These are phyloP conservation scores for Trachelus iudaicus DNA, from an alignment of 2,888 invertebrate species.

Conservation along the genomic window DNA sequence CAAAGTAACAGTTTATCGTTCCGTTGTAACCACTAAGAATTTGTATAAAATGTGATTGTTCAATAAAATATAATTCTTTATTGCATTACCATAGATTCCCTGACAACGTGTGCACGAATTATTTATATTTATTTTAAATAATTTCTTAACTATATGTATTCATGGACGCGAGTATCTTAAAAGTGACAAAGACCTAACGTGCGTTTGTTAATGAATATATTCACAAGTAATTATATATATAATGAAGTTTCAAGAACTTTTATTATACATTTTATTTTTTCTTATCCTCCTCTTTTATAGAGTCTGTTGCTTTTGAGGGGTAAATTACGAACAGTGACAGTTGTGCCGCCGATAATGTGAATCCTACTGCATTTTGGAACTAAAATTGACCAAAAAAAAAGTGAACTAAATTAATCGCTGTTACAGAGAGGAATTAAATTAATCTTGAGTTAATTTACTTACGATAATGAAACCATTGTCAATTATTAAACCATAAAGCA, in stretches of 20 bases:
- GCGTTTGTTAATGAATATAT: not conserved
- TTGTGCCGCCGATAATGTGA: conserved; percentile 73
- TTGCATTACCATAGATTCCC: not conserved
- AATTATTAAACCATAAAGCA: conserved; percentile 82
- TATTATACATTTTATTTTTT: not conserved
- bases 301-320: conserved; percentile 64
- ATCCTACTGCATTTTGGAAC: conserved; percentile 79
- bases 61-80: not conserved
- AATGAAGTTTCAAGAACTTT: not conserved
- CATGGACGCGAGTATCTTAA: not conserved
- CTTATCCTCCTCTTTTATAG: not conserved
- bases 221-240: not conserved
- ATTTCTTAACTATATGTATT: not conserved
- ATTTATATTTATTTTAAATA: not conserved
- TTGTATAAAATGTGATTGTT: not conserved
- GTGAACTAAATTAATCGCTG: conserved; percentile 11
- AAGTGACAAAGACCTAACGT: not conserved
- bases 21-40: not conserved
- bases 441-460: conserved; percentile 59
- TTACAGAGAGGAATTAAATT: conserved; percentile 26
- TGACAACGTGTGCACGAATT: not conserved
- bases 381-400: conserved; percentile 49
- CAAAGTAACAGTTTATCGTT: not conserved
- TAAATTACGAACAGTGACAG: conserved; percentile 77
- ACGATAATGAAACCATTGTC: conserved; percentile 82